Conservation (phyloP, 2,888 invertebrate genomes). For the Odontomyia ornata region DNA sequence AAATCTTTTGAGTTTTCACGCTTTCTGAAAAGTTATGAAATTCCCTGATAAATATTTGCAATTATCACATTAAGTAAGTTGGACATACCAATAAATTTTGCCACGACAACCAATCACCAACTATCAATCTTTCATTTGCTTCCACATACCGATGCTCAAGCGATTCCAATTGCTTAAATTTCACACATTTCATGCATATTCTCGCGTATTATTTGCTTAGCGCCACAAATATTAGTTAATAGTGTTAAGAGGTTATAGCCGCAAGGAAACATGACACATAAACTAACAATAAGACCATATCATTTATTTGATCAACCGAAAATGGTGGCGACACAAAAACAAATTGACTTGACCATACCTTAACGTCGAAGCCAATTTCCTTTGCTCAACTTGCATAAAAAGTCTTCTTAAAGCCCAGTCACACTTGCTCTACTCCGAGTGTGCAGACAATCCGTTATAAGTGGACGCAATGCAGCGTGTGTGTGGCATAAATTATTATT, state of each 20-base stretch:
- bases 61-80: no score
- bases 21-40: no score
- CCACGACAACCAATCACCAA: no score
- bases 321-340: constrained; percentile 1
- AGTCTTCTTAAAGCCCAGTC: background rate
- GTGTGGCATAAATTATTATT: constrained; percentile 5
- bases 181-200: background rate
- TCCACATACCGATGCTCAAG: no score
- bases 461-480: background rate
- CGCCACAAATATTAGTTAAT: background rate
- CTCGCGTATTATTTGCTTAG: background rate
- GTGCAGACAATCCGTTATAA: no score
- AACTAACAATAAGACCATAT: background rate
- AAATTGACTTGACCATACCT: background rate
- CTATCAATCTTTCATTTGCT: no score
- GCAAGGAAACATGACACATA: background rate
- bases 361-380: background rate
- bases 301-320: background rate
- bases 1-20: no score
- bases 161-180: background rate
- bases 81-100: no score
- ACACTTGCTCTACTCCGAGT: background rate
- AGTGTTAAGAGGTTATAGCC: constrained; percentile 10
- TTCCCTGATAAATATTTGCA: no score
- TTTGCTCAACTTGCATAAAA: no score